Evolutionary conservation across 2,113 vertebrate genomes (phyloP).

Genomic region (Psittacula cyanocephala): DNA sequence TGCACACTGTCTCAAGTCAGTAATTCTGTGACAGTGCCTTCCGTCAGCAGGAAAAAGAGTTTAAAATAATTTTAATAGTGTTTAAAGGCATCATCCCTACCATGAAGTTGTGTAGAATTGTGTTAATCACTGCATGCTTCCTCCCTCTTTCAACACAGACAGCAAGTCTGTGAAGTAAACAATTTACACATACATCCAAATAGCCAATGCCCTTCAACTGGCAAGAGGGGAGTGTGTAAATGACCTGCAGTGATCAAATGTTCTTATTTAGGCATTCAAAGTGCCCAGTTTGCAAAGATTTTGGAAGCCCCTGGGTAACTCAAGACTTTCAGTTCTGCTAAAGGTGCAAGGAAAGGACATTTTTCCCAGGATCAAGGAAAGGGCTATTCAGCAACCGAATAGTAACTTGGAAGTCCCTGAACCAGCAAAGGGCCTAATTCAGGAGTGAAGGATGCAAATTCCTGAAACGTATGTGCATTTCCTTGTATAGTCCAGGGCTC

Average conservation of each 20-base stretch:
- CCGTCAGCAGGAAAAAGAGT: not conserved
- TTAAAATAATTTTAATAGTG: not conserved
- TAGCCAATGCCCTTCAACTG: not conserved
- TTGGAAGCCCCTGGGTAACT: not conserved
- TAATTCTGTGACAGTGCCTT: not conserved
- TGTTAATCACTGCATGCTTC: not conserved
- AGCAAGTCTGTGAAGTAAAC: not conserved
- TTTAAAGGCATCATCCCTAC: not conserved
- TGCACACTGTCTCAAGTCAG: not conserved
- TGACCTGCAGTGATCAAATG: not conserved
- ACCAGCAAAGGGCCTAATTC: not conserved
- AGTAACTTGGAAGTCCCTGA: not conserved
- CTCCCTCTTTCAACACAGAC: not conserved
- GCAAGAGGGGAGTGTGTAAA: not conserved
- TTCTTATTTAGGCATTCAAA: not conserved
- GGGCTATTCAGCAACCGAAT: not conserved
- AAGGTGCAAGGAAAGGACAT: not conserved
- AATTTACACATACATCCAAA: not conserved
- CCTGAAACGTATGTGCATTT: not conserved
- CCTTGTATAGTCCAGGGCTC: not conserved
- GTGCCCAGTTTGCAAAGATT: not conserved
- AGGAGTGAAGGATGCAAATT: not conserved
- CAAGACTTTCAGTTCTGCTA: not conserved
- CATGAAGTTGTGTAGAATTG: not conserved
- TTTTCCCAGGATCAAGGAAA: not conserved